Evolutionary conservation across 2,888 invertebrate species (phyloP).

Genomic region (Mayetiola destructor): DNA sequence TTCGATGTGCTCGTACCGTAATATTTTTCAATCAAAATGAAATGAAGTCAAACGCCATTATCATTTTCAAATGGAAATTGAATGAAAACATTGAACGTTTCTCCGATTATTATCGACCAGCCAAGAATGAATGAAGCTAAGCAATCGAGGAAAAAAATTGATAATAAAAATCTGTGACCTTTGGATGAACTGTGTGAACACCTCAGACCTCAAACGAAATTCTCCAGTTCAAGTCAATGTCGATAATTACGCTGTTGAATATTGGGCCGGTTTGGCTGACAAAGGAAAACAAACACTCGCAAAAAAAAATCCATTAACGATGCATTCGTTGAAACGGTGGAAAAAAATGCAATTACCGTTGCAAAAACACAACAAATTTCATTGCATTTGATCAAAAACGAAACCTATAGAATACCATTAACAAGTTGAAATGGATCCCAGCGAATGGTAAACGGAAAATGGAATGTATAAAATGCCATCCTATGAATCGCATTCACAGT

Average conservation of each 20-base stretch:
- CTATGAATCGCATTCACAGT: too few relatives aligned
- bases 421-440: too few relatives aligned
- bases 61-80: background rate
- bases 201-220: too few relatives aligned
- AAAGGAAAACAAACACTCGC: too few relatives aligned
- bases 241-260: too few relatives aligned
- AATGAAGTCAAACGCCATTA: conserved; percentile 7
- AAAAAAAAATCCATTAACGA: background rate
- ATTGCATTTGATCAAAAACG: background rate
- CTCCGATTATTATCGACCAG: background rate
- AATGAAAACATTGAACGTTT: background rate
- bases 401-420: conserved; percentile 5
- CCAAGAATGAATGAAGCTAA: background rate
- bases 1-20: conserved; percentile 1
- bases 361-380: conserved; percentile 2
- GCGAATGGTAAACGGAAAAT: too few relatives aligned
- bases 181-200: too few relatives aligned
- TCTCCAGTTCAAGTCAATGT: too few relatives aligned
- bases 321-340: background rate
- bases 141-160: background rate
- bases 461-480: too few relatives aligned
- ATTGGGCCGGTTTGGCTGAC: too few relatives aligned
- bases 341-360: too few relatives aligned
- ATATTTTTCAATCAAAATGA: conserved; percentile 11
- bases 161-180: background rate